A percentile compares a stretch with the other conserved stretches of the same genome.
Evolutionary conservation across 2,888 invertebrate genomes (phyloP).

Genomic region (Carterocephalus palaemon): DNA sequence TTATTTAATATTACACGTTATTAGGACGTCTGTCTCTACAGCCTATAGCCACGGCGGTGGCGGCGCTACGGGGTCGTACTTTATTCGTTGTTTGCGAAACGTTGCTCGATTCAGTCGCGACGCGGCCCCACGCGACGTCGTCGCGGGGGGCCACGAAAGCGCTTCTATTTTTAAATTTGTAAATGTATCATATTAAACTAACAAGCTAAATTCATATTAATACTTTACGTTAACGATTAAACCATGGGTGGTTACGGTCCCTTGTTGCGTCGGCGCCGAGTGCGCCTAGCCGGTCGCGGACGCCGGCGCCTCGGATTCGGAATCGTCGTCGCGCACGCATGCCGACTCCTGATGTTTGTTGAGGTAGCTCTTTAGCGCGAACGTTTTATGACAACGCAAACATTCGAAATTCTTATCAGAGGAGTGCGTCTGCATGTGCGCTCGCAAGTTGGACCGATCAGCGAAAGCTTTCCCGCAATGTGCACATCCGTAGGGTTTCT

Average conservation of each 20-base stretch:
- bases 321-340: slow-evolving; percentile 86
- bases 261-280: slow-evolving; percentile 47
- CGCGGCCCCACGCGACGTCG: slow-evolving; percentile 40
- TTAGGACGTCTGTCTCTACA: slow-evolving; percentile 69
- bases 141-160: slow-evolving; percentile 34
- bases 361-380: slow-evolving; percentile 96
- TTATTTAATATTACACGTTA: slow-evolving; percentile 60
- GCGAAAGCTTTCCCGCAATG: slow-evolving; percentile 98
- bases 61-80: slow-evolving; percentile 73
- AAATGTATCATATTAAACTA: slow-evolving; percentile 66
- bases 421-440: slow-evolving; percentile 98
- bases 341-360: slow-evolving; percentile 98
- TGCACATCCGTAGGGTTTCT: slow-evolving; percentile 96
- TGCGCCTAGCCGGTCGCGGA: slow-evolving; percentile 44
- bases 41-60: slow-evolving; percentile 55
- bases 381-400: slow-evolving; percentile 93
- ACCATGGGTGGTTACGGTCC: slow-evolving; percentile 70
- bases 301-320: slow-evolving; percentile 44
- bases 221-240: slow-evolving; percentile 71
- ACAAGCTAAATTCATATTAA: slow-evolving; percentile 76
- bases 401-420: slow-evolving; percentile 95
- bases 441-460: slow-evolving; percentile 94
- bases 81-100: slow-evolving; percentile 80
- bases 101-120: slow-evolving; percentile 68
- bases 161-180: slow-evolving; percentile 60